phyloP scores from a whole-genome alignment of 2,888 invertebrate species.

The Branchinecta sandiegonensis region DNA sequence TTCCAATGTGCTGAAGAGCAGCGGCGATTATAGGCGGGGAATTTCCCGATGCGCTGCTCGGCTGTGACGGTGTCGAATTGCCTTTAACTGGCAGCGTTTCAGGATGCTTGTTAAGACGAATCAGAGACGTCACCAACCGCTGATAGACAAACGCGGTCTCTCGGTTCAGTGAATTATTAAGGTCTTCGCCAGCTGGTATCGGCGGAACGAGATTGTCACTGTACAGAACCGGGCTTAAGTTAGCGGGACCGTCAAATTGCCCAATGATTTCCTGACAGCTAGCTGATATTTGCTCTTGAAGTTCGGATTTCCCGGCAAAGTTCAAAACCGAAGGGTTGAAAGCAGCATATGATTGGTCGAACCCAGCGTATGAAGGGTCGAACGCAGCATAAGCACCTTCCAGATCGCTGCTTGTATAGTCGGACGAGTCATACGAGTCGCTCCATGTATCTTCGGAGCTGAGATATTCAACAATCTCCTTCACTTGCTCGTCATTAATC shows the following conservation, averaged over 20 bases:
- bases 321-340: conserved; percentile 23
- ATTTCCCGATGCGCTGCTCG: conserved; percentile 31
- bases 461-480: conserved; percentile 78
- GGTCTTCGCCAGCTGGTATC: conserved; percentile 28
- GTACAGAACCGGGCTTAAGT: conserved; percentile 7
- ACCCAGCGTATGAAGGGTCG: background rate
- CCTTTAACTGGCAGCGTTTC: conserved; percentile 16
- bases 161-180: conserved; percentile 37
- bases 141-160: conserved; percentile 78
- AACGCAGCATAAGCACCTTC: conserved; percentile 42
- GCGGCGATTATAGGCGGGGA: conserved; percentile 75
- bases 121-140: conserved; percentile 63
- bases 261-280: conserved; percentile 75
- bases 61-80: conserved; percentile 9
- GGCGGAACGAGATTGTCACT: conserved; percentile 30
- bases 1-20: conserved; percentile 83
- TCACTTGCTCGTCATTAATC: conserved; percentile 73
- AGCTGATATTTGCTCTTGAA: conserved; percentile 71
- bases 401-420: conserved; percentile 75
- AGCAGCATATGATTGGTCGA: conserved; percentile 18
- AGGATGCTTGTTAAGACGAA: conserved; percentile 39
- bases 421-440: conserved; percentile 81
- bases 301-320: conserved; percentile 26
- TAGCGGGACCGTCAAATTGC: conserved; percentile 49
- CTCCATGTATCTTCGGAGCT: conserved; percentile 88